Evolutionary conservation across 2,888 invertebrate genomes (phyloP).

Genomic region (Apamea anceps): DNA sequence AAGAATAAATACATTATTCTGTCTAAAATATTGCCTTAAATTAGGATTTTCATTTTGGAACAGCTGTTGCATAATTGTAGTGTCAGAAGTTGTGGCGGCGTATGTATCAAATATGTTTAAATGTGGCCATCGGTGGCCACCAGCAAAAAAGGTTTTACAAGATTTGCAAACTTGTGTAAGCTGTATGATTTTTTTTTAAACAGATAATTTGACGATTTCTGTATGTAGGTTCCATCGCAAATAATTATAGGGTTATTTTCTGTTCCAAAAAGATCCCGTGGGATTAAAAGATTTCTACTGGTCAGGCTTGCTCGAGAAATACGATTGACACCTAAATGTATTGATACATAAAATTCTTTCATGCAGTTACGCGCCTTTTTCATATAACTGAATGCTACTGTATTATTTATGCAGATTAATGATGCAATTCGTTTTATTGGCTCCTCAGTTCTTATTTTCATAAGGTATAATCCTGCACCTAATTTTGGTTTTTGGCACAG

Average conservation of each 20-base stretch:
- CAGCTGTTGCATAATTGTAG: constrained; percentile 16
- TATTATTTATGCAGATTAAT: too few species aligned
- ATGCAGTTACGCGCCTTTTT: constrained; percentile 11
- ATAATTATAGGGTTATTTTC: constrained; percentile 14
- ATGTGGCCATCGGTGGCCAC: constrained; percentile 1
- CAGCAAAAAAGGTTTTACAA: constrained; percentile 9
- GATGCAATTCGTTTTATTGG: too few species aligned
- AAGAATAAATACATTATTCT: constrained; percentile 15
- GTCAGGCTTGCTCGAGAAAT: constrained; percentile 7
- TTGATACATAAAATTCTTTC: not conserved
- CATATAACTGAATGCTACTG: constrained; percentile 5
- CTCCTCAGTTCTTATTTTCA: constrained; percentile 30
- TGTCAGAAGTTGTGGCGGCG: constrained; percentile 9
- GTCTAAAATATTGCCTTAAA: constrained; percentile 14
- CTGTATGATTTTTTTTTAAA: constrained; percentile 18
- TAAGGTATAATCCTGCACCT: constrained; percentile 12
- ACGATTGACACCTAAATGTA: not conserved
- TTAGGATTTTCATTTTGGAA: constrained; percentile 18
- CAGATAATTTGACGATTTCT: constrained; percentile 13
- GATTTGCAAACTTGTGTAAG: not conserved
- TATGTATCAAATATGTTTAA: constrained; percentile 14
- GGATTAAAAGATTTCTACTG: constrained; percentile 5
- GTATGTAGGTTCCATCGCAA: constrained; percentile 8
- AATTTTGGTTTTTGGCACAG: not conserved
- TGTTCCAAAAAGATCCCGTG: constrained; percentile 9